Evolutionary conservation across 2,888 invertebrate species (phyloP).

Genomic region (Drosophila mettleri): DNA sequence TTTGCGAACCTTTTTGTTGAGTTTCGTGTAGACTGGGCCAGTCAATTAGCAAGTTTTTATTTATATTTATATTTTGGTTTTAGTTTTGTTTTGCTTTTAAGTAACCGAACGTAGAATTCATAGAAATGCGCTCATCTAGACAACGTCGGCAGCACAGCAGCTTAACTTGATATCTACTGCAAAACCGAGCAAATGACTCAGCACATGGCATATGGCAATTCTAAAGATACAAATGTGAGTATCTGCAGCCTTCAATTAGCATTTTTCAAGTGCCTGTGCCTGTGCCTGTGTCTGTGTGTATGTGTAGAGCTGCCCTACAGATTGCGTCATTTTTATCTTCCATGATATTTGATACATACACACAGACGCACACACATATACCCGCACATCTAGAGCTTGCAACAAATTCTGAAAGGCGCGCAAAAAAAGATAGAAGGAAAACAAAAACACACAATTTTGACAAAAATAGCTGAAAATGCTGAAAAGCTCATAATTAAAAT

Average conservation of each 20-base stretch:
- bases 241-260: conserved; percentile 70
- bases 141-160: conserved; percentile 2
- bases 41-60: conserved; percentile 43
- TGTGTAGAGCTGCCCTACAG: conserved; percentile 22
- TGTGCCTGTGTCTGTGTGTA: background rate
- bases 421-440: conserved; percentile 7
- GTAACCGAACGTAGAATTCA: conserved; percentile 19
- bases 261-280: conserved; percentile 58
- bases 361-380: conserved; percentile 12
- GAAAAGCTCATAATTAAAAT: conserved; percentile 69
- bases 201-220: conserved; percentile 46
- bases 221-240: conserved; percentile 34
- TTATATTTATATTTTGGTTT: conserved; percentile 13
- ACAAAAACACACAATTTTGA: conserved; percentile 37
- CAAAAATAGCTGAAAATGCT: conserved; percentile 68
- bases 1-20: conserved; percentile 25
- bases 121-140: conserved; percentile 33
- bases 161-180: conserved; percentile 39
- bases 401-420: conserved; percentile 34
- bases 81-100: conserved; percentile 27
- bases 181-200: conserved; percentile 38
- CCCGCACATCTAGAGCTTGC: too few species aligned
- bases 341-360: conserved; percentile 54
- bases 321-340: conserved; percentile 60
- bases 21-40: conserved; percentile 8